Conservation (phyloP, 2,797 vertebrate genomes). For the Harpagifer antarcticus region DNA sequence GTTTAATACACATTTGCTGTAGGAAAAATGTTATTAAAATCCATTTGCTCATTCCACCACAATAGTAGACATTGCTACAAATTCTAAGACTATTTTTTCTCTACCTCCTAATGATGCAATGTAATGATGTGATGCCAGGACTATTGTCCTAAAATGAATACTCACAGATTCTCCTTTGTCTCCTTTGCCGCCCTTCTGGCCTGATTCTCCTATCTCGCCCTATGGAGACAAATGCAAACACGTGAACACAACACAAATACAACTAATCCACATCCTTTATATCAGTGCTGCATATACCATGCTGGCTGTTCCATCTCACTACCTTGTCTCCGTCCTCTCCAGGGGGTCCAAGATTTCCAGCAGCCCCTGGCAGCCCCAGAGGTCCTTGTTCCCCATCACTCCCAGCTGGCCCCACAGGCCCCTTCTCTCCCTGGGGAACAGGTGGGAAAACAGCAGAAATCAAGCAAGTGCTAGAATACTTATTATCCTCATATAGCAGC, state of each 20-base stretch:
- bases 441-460: conserved; percentile 45
- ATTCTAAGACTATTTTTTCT: conserved; percentile 39
- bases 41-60: conserved; percentile 31
- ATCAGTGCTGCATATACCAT: conserved; percentile 4
- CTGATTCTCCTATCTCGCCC: conserved; percentile 91
- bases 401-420: conserved; percentile 87
- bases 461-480: conserved; percentile 36
- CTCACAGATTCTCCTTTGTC: conserved; percentile 93
- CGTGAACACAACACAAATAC: conserved; percentile 19
- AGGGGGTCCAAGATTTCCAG: conserved; percentile 85
- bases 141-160: conserved; percentile 43
- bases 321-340: conserved; percentile 97
- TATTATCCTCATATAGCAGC: conserved; percentile 41
- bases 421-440: conserved; percentile 89
- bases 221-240: conserved; percentile 58
- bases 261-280: not conserved
- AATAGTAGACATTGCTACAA: conserved; percentile 16
- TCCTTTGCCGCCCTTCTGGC: conserved; percentile 95
- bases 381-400: conserved; percentile 89
- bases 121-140: conserved; percentile 20
- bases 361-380: conserved; percentile 85
- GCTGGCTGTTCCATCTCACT: conserved; percentile 19
- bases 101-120: conserved; percentile 26
- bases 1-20: conserved; percentile 21
- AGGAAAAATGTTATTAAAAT: conserved; percentile 22